These are phyloP conservation scores for Ptilodon capucinus DNA, from an alignment of 2,888 invertebrate species.

Conservation along the genomic window DNA sequence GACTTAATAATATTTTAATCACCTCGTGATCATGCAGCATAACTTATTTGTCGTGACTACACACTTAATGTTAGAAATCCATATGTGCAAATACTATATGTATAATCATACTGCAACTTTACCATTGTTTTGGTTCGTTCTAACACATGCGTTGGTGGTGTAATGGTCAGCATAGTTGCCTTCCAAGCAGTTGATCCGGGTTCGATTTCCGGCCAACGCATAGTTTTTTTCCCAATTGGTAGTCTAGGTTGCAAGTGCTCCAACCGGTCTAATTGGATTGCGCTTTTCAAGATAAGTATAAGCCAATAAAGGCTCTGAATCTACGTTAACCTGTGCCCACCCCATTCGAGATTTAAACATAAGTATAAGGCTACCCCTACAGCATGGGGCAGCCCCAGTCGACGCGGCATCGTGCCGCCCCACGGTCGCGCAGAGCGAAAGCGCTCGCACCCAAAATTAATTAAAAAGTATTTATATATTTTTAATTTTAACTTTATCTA, in stretches of 20 bases:
- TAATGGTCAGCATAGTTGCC: conserved; percentile 84
- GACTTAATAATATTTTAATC: no score
- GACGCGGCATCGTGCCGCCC: conserved; percentile 65
- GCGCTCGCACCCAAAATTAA: conserved; percentile 28
- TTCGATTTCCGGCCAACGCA: conserved; percentile 46
- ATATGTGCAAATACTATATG: background rate
- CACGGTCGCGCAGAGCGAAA: conserved; percentile 44
- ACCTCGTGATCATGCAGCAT: no score
- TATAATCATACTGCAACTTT: no score
- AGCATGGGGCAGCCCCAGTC: conserved; percentile 57
- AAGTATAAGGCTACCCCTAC: conserved; percentile 63
- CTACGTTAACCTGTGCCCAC: conserved; percentile 53
- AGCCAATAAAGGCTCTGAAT: background rate
- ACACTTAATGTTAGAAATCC: background rate
- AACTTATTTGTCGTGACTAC: background rate
- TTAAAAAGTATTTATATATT: conserved; percentile 27
- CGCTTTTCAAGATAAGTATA: no score
- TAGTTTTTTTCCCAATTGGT: background rate
- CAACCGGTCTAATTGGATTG: background rate
- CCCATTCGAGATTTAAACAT: conserved; percentile 79
- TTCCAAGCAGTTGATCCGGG: conserved; percentile 84
- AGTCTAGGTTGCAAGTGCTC: no score
- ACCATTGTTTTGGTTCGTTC: background rate
- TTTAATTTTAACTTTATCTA: conserved; percentile 12
- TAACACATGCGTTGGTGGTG: conserved; percentile 63